Conservation (phyloP, 2,797 vertebrate species). For the Silurus lanzhouensis region DNA sequence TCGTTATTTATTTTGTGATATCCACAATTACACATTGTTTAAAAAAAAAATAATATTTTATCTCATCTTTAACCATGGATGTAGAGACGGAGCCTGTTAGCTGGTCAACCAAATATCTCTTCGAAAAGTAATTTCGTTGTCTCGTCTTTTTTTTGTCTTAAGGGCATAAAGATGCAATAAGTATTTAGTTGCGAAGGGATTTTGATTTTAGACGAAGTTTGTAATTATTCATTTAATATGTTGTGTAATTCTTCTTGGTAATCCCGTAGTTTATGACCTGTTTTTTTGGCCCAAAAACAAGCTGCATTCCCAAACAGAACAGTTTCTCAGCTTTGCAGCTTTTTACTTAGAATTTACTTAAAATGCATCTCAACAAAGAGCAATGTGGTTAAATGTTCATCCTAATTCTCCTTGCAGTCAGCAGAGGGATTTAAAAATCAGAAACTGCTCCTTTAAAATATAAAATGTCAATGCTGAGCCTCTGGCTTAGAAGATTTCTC, state of each 20-base stretch:
- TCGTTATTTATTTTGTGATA: constrained; percentile 77
- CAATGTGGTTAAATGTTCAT: not conserved
- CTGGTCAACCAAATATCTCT: constrained; percentile 37
- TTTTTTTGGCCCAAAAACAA: not conserved
- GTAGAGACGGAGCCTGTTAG: constrained; percentile 25
- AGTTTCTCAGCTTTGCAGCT: not conserved
- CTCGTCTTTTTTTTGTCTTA: not conserved
- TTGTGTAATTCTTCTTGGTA: not conserved
- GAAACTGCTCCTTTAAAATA: constrained; percentile 14
- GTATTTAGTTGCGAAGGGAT: not conserved
- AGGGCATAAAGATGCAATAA: constrained; percentile 30
- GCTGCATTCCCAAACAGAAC: not conserved
- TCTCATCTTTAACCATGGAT: constrained; percentile 47
- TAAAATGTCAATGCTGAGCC: not conserved
- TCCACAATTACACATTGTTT: constrained; percentile 61
- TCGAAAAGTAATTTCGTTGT: constrained; percentile 9
- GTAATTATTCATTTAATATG: not conserved
- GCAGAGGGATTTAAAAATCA: not conserved
- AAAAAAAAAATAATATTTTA: constrained; percentile 59
- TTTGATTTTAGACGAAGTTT: constrained; percentile 6
- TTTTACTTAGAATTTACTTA: not conserved
- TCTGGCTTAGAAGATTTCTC: too few species aligned
- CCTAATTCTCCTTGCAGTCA: not conserved
- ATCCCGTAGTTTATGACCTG: not conserved
- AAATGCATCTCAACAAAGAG: too few species aligned